Conservation (phyloP, 1,140 invertebrate genomes). For the Callitettix versicolor region DNA sequence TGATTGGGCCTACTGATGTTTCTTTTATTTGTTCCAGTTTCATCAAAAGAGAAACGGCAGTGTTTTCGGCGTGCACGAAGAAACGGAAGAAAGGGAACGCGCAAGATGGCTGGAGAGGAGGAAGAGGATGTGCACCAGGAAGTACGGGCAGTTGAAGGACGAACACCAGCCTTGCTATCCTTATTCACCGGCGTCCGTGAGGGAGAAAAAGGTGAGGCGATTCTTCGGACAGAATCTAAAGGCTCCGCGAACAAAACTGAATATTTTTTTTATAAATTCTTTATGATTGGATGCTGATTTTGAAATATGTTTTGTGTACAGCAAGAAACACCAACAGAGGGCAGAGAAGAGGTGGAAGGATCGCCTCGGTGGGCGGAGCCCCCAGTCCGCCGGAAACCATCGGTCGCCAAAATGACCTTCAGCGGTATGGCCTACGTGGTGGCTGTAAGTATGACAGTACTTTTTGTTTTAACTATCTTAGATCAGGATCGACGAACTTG, state of each 20-base stretch:
- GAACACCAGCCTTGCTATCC: slow-evolving; percentile 29
- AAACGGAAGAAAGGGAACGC: slow-evolving; percentile 55
- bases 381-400: slow-evolving; percentile 47
- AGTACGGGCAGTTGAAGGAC: slow-evolving; percentile 49
- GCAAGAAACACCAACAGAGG: slow-evolving; percentile 16
- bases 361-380: slow-evolving; percentile 21
- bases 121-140: slow-evolving; percentile 57
- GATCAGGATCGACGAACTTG: no score
- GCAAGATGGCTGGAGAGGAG: slow-evolving; percentile 62
- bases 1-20: no score
- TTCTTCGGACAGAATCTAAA: not conserved
- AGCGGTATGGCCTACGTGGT: slow-evolving; percentile 56
- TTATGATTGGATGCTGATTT: no score
- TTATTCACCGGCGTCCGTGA: no score
- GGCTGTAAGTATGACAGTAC: slow-evolving; percentile 44
- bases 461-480: no score
- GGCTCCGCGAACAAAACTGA: no score
- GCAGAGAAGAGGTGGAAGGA: slow-evolving; percentile 27
- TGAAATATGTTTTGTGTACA: no score
- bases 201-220: no score
- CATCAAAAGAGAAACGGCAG: slow-evolving; percentile 61
- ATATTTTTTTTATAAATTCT: no score
- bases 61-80: slow-evolving; percentile 68
- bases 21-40: slow-evolving; percentile 37
- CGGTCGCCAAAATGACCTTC: slow-evolving; percentile 53